Evolutionary conservation across 2,113 vertebrate genomes (phyloP).

Genomic region (Mungos mungo): DNA sequence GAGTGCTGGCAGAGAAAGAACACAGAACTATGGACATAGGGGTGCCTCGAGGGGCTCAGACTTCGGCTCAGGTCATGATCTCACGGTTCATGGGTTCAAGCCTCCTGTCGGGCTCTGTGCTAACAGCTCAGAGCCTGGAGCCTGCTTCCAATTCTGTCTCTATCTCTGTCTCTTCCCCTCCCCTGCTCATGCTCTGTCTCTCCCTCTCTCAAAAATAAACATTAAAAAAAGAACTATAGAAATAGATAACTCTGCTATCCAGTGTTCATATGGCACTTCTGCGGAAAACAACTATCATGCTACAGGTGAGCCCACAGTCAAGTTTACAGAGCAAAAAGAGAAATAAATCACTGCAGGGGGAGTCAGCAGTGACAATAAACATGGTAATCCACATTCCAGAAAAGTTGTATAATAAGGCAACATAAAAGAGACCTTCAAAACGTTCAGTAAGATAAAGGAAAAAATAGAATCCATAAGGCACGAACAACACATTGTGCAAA

Average conservation of each 20-base stretch:
- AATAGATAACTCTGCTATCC: not conserved
- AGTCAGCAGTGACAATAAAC: not conserved
- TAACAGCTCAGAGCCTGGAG: too few species aligned
- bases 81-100: too few species aligned
- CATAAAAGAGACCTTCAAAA: slow-evolving; percentile 12
- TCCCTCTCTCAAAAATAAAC: too few species aligned
- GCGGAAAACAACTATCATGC: not conserved
- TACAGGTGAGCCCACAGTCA: not conserved
- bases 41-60: too few species aligned
- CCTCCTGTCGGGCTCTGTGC: too few species aligned
- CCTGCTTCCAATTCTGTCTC: too few species aligned
- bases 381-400: not conserved
- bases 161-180: too few species aligned
- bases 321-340: not conserved
- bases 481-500: not conserved
- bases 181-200: too few species aligned
- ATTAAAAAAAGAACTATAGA: not conserved
- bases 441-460: not conserved
- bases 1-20: not conserved
- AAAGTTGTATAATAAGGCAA: not conserved
- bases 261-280: not conserved
- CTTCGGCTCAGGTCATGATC: too few species aligned
- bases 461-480: not conserved
- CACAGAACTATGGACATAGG: not conserved
- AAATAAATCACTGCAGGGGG: not conserved